Conservation (phyloP, 2,888 invertebrate species). For the Sarcophaga caerulescens region DNA sequence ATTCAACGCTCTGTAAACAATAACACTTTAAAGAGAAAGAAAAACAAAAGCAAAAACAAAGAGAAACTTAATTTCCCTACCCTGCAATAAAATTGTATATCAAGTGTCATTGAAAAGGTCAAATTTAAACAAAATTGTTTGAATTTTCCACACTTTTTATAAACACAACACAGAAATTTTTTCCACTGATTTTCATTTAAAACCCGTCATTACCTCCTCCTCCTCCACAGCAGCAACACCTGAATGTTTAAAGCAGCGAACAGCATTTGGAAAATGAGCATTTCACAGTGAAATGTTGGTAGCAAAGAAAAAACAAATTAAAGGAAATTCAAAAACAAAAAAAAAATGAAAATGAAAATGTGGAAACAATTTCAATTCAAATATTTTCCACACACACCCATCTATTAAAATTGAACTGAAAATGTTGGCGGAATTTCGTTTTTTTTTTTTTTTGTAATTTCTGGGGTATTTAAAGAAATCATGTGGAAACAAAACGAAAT, state of each 20-base stretch:
- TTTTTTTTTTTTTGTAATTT: too few species aligned
- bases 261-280: slow-evolving; percentile 18
- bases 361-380: slow-evolving; percentile 47
- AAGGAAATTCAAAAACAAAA: neutral
- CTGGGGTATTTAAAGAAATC: neutral
- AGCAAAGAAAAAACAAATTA: neutral
- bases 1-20: neutral
- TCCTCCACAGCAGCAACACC: neutral
- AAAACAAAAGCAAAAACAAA: neutral
- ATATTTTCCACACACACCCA: slow-evolving; percentile 57
- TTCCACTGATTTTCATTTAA: slow-evolving; percentile 33
- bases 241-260: neutral
- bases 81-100: slow-evolving; percentile 1
- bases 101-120: slow-evolving; percentile 66
- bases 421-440: neutral
- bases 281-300: neutral
- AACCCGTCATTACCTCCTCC: neutral
- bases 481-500: neutral
- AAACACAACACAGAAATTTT: slow-evolving; percentile 13
- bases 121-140: slow-evolving; percentile 50
- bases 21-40: neutral
- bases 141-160: neutral
- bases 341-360: neutral
- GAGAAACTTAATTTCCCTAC: slow-evolving; percentile 2
- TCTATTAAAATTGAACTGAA: slow-evolving; percentile 39